Evolutionary conservation across 2,797 vertebrate species (phyloP).

Genomic region (Notolepis coatsorum): DNA sequence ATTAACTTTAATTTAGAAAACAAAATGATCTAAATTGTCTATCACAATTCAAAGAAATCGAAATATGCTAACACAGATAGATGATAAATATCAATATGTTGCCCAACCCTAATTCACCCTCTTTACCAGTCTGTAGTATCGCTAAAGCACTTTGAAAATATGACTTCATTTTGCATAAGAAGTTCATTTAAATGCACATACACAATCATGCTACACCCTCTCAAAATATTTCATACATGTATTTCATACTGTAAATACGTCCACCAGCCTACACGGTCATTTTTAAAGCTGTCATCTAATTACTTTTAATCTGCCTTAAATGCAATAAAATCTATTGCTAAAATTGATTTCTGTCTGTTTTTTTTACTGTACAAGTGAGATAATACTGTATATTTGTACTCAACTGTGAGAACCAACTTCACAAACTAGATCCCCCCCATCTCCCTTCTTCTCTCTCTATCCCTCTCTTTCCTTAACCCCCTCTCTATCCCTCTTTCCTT

Average conservation of each 20-base stretch:
- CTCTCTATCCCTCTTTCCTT: not conserved
- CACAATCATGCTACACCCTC: not conserved
- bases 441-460: not conserved
- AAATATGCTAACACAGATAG: no score
- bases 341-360: not conserved
- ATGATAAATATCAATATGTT: no score
- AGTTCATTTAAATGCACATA: slow-evolving; percentile 32
- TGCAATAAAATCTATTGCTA: slow-evolving; percentile 72
- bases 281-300: slow-evolving; percentile 56
- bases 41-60: no score
- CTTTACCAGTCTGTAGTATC: slow-evolving; percentile 59
- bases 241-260: slow-evolving; percentile 29
- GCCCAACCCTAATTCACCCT: slow-evolving; percentile 30
- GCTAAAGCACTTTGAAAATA: slow-evolving; percentile 69
- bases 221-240: slow-evolving; percentile 43
- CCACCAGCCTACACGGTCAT: slow-evolving; percentile 41
- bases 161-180: slow-evolving; percentile 50
- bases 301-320: slow-evolving; percentile 67
- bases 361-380: slow-evolving; percentile 22
- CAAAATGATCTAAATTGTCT: no score
- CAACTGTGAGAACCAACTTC: not conserved
- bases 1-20: no score
- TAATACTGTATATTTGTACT: slow-evolving; percentile 22
- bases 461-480: not conserved
- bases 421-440: not conserved